These are phyloP conservation scores for Lithosia quadra DNA, from an alignment of 2,888 invertebrate species.

Conservation along the genomic window DNA sequence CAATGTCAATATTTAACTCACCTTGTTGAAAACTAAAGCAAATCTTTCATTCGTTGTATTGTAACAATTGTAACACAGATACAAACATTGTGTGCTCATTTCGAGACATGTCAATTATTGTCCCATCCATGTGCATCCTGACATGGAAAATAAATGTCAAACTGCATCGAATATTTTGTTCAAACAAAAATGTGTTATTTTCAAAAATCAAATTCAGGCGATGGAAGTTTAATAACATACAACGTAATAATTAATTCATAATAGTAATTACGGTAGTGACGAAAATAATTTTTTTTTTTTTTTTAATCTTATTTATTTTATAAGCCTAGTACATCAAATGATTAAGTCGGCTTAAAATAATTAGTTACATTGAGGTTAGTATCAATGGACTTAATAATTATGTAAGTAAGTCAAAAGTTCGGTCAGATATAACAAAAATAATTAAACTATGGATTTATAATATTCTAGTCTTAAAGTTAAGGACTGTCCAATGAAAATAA, in stretches of 20 bases:
- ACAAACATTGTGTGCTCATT: slow-evolving; percentile 9
- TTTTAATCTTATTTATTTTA: no score
- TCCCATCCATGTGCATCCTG: slow-evolving; percentile 6
- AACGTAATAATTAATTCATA: background rate
- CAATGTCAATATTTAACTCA: slow-evolving; percentile 37
- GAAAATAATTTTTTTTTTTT: slow-evolving; percentile 14
- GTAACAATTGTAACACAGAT: slow-evolving; percentile 17
- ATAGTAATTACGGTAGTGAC: background rate
- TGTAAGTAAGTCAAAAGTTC: no score
- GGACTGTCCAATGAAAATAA: no score
- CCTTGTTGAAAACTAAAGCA: slow-evolving; percentile 29
- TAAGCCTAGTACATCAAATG: no score
- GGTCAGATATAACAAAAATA: no score
- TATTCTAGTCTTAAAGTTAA: no score
- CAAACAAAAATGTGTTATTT: background rate
- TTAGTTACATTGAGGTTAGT: no score
- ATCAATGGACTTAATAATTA: no score
- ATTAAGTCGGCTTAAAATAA: no score
- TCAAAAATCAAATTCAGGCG: background rate
- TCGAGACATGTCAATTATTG: slow-evolving; percentile 13
- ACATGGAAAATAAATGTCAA: slow-evolving; percentile 13
- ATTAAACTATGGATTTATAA: no score
- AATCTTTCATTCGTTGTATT: slow-evolving; percentile 27
- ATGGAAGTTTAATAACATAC: background rate
- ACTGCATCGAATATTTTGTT: slow-evolving; percentile 4